Evolutionary conservation across 2,888 invertebrate species (phyloP), one percentile per base, ranked within the genome.

Genomic region (Oxytorus armatus): DNA sequence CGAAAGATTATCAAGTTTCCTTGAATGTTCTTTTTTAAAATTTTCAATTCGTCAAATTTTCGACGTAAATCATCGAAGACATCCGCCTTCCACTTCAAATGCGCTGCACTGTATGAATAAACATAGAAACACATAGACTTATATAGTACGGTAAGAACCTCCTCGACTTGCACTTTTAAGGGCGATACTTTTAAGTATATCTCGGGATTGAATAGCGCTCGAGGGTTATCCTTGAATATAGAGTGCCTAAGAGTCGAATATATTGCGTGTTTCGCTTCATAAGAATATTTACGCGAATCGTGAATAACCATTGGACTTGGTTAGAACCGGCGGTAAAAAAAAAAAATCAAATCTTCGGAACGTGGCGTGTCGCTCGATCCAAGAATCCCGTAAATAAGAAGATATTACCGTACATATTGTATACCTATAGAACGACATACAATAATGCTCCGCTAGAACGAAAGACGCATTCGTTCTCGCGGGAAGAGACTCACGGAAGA

Each of bases 101-200:
- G n/a, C n/a, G n/a, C n/a, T n/a, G n/a, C n/a, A n/a, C n/a, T n/a
- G n/a, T n/a, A n/a, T n/a, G n/a, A n/a, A n/a, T n/a, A n/a, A n/a
- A n/a, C n/a, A n/a, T n/a, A n/a, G n/a, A n/a, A 7, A 36, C 8
- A 36, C 10, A 8, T 8, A 36, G 1, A 36, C n/a, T n/a, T n/a
- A 7, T 8, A 8, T 36, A 36, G 10, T 10, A 36, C 7, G 36
- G 36, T 8, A 36, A 36, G 10, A 36, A 33, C 5, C n/a, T 33
- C 21, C 18, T 21, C 42, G 36, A 44, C 2, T 36, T 29, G 36
- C 57, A 59, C 16, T 59, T 70, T 36, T 44, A 44, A 68, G 49
- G 53, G 47, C 33, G 14, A 39, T 39, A 68, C 76, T 53, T 49
- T 51, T 42, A 61, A 69, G 68, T 76, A 69, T 68, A 76, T 53